Percentiles rank a stretch among this genome's conserved stretches.
These are phyloP conservation scores for Sebastes taczanowskii DNA, from an alignment of 2,797 vertebrate species.

Conservation along the genomic window DNA sequence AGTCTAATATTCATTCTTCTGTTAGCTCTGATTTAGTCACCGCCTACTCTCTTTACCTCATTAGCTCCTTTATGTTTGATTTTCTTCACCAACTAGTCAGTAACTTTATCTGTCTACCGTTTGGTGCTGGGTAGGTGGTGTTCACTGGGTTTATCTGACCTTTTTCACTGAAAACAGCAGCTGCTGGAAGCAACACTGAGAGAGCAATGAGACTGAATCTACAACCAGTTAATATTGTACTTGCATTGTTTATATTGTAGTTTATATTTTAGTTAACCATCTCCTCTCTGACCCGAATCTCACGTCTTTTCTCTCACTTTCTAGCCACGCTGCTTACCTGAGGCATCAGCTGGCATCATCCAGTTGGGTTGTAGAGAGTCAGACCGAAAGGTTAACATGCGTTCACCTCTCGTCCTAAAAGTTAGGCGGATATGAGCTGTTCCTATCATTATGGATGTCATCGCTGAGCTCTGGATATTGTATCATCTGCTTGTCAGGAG, in stretches of 20 bases:
- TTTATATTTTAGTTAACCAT: neutral
- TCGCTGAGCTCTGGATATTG: neutral
- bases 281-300: accelerated
- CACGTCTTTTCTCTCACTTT: neutral
- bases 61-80: neutral
- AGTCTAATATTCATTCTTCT: neutral
- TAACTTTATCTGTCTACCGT: too few relatives aligned
- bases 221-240: too few relatives aligned
- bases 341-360: conserved; percentile 13
- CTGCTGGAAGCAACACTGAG: neutral
- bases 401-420: neutral
- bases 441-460: neutral
- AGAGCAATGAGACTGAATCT: neutral
- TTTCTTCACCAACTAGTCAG: too few relatives aligned
- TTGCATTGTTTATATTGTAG: too few relatives aligned
- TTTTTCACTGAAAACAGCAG: neutral
- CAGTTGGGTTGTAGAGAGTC: neutral
- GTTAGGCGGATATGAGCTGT: neutral
- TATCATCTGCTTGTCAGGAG: conserved; percentile 1
- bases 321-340: neutral
- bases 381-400: neutral
- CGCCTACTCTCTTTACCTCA: neutral
- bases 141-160: too few relatives aligned
- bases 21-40: neutral
- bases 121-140: neutral